These are phyloP conservation scores for Falcunculus frontatus DNA, from an alignment of 2,113 vertebrate species.

Conservation along the genomic window DNA sequence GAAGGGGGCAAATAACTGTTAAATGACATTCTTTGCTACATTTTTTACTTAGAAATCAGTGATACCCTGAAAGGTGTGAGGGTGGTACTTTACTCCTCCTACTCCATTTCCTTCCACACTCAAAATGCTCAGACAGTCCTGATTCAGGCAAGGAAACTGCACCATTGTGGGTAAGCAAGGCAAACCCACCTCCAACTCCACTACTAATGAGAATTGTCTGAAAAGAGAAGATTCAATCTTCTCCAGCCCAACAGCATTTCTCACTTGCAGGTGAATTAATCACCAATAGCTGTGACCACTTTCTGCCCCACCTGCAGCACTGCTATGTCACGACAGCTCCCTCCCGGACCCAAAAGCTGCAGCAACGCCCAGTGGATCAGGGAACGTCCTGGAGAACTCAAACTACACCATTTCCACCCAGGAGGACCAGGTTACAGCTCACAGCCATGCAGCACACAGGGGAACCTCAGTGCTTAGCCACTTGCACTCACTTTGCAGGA, in stretches of 20 bases:
- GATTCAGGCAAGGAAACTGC: background rate
- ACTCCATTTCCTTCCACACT: background rate
- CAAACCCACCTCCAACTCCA: background rate
- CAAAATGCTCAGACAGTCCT: background rate
- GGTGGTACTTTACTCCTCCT: background rate
- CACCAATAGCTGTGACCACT: accelerated
- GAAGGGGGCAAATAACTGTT: background rate
- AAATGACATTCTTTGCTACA: background rate
- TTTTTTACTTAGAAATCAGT: background rate
- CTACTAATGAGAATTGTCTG: background rate
- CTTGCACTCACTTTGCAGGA: background rate
- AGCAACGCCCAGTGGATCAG: accelerated
- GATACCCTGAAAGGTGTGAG: background rate
- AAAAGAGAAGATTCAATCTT: background rate
- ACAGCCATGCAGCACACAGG: background rate
- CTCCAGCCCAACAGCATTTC: background rate
- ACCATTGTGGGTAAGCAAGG: background rate
- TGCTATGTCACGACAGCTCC: accelerated
- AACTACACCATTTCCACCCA: background rate
- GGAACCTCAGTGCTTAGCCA: background rate
- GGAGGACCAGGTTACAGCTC: background rate
- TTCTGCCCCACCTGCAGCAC: background rate
- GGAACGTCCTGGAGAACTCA: background rate
- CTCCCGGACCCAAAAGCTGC: background rate
- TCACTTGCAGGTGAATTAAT: background rate